Conservation (phyloP, 2,888 invertebrate species). For the Meloe dianella region DNA sequence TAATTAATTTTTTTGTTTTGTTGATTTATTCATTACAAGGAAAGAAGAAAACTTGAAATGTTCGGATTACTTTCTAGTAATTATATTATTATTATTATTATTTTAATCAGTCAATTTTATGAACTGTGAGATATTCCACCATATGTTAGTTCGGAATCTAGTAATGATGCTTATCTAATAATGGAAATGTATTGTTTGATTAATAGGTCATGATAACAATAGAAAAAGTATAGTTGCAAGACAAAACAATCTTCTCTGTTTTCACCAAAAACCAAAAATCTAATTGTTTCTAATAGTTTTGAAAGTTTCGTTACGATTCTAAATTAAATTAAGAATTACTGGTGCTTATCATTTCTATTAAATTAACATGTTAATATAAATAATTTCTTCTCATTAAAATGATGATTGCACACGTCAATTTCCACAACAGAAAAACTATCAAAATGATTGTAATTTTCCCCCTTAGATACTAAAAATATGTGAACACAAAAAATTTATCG, state of each 20-base stretch:
- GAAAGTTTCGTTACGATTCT: too few species aligned
- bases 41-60: background rate
- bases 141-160: background rate
- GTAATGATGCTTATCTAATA: background rate
- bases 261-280: too few species aligned
- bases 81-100: background rate
- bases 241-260: background rate
- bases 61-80: background rate
- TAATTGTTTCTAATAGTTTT: too few species aligned
- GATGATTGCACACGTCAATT: background rate
- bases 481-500: background rate
- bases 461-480: background rate
- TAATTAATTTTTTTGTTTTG: background rate
- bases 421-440: background rate
- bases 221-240: background rate
- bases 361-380: too few species aligned
- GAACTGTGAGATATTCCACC: background rate
- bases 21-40: background rate
- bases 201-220: constrained; percentile 4
- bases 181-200: constrained; percentile 11
- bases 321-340: too few species aligned
- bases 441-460: background rate
- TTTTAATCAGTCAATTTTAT: background rate
- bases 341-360: too few species aligned
- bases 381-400: too few species aligned